Evolutionary conservation across 2,797 vertebrate genomes (phyloP), one percentile per base, ranked within the genome.

Genomic region (Cossypha polioptera): DNA sequence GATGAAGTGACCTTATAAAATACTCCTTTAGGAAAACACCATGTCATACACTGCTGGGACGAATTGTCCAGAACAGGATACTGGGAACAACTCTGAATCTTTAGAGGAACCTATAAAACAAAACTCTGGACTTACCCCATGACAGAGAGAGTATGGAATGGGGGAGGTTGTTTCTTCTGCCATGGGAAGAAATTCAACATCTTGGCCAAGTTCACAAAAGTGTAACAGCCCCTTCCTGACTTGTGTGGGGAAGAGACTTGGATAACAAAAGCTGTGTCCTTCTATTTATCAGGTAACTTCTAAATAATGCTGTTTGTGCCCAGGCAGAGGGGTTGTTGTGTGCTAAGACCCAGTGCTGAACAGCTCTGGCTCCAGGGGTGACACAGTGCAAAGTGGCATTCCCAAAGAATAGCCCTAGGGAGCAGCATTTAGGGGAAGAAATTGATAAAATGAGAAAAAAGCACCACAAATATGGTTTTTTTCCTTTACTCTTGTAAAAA

Each of bases 391-490:
- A 36, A 29, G 28, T 7, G 12, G 7, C 24, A 25, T 61, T 69
- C 5, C 38, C 24, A 16, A 35, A 35, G 38, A 33, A 16, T 13
- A 55, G 48, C 40, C 29, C n/a, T 50, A 12, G 12, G 38, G 42
- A 71, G 21, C 16, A 40, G 29, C 8, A 3, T 25, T 61, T 62
- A 45, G 24, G 35, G 55, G 25, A 67, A 75, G 15, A 90, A 25
- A 16, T 3, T 20, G 29, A 48, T 62, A n/a, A 66, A 80, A 54
- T 31, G 9, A 28, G 14, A 13, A 74, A 66, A 62, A 2, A 28
- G 11, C 7, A 3, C 16, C 5, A 11, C 7, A 16, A 22, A 5
- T 43, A 0, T 13, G 29, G 29, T 24, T 35, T 14, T 16, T 54
- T 57, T 35, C 29, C 21, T 40, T 58, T 7, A 26, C 10, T 35